phyloP scores from a whole-genome alignment of 2,888 invertebrate species.

The Brachyopa scutellaris region DNA sequence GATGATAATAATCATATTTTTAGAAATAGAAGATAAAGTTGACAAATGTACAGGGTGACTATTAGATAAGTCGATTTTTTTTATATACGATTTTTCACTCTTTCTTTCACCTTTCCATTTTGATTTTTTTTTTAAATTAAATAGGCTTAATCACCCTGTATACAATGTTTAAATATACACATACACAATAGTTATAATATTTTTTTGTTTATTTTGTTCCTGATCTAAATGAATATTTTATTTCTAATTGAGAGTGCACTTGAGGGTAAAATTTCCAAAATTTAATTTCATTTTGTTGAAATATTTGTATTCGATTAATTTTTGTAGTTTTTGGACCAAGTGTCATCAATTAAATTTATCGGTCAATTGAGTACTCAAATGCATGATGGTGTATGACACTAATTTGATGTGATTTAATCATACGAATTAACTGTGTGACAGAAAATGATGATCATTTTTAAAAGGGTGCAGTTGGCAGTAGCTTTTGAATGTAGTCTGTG shows the following conservation, averaged over 20 bases:
- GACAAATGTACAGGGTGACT: background rate
- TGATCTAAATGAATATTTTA: background rate
- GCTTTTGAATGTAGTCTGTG: background rate
- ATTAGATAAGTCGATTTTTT: no score
- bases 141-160: constrained; percentile 8
- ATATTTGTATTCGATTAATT: background rate
- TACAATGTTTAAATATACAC: background rate
- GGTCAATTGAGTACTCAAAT: constrained; percentile 42
- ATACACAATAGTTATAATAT: background rate
- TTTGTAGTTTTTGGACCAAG: background rate
- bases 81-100: no score
- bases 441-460: no score
- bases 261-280: constrained; percentile 2
- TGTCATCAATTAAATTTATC: constrained; percentile 31
- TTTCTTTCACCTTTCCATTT: no score
- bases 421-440: no score
- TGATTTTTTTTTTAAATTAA: no score
- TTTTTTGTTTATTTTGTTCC: background rate
- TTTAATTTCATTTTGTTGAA: background rate
- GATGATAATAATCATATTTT: background rate
- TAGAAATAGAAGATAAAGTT: background rate
- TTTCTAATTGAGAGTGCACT: background rate
- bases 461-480: no score
- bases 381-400: constrained; percentile 18
- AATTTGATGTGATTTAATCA: constrained; percentile 28